Percentiles rank a stretch among this genome's conserved stretches.
phyloP scores from a whole-genome alignment of 2,797 vertebrate species.

The Taeniopygia guttata region DNA sequence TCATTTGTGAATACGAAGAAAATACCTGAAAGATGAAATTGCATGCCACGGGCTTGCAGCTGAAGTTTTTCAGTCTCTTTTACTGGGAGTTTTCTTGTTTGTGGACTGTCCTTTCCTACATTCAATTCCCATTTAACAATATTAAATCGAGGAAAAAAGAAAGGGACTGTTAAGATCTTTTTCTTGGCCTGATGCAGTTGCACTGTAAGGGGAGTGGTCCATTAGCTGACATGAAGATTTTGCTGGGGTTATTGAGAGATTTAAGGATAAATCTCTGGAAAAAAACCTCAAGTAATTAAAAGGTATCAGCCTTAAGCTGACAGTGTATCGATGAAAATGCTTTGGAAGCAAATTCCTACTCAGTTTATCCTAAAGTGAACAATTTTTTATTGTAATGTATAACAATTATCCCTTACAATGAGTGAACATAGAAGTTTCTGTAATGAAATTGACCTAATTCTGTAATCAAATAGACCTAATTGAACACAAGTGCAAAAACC shows the following conservation, averaged over 20 bases:
- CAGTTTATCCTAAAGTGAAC: constrained; percentile 63
- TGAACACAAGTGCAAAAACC: background rate
- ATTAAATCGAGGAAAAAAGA: background rate
- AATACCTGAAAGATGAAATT: constrained; percentile 33
- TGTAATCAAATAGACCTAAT: constrained; percentile 52
- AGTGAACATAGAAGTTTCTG: constrained; percentile 21
- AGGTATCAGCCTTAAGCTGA: constrained; percentile 61
- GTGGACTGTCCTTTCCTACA: background rate
- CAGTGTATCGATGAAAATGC: constrained; percentile 41
- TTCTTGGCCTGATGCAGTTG: background rate
- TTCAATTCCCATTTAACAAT: background rate
- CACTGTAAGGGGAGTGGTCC: background rate
- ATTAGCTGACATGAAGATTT: constrained; percentile 59
- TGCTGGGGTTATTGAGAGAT: constrained; percentile 63
- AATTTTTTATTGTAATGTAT: constrained; percentile 65
- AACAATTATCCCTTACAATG: constrained; percentile 56
- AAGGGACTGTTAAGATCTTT: background rate
- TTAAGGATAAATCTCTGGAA: constrained; percentile 62
- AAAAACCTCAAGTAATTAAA: constrained; percentile 64
- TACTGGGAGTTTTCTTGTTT: background rate
- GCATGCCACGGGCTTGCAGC: background rate
- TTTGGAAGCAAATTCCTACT: constrained; percentile 71
- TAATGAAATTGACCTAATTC: constrained; percentile 51
- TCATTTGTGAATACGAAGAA: background rate
- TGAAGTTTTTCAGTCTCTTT: background rate